Base-by-base conservation (phyloP, 2,888 invertebrate genomes). In the Electrophaes corylata region DNA sequence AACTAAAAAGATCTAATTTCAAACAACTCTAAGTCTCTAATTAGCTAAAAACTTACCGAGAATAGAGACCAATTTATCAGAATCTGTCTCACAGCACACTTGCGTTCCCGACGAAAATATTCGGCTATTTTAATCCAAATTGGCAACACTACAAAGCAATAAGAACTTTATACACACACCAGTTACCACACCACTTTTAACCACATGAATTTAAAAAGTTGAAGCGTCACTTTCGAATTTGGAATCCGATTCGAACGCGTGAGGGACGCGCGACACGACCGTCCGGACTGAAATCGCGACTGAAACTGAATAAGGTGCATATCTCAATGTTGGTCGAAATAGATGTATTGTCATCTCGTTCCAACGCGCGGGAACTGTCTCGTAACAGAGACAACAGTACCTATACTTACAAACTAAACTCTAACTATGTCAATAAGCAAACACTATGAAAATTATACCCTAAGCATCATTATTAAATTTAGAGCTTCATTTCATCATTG, bases 91-190 rank as follows among this genome's bases (percentile, higher is more conserved):
- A 5, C 43, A 26, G 23, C 41, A 41, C 14, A 70, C 67, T 67
- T 62, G 62, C 70, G 78, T 71, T 78, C 76, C 72, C 77, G 78
- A 72, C 75, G 63, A 75, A 79, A 80, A 80, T 78, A 79, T 75
- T 71, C 76, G 64, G 74, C 75, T 81, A 81, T 81, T 81, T 79
- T 70, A 59, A 78, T 75, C 79, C 68, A 66, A 71, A 74, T 67
- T 78, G 69, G 69, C 72, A 70, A 70, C 65, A 52, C 64, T 58
- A 70, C 71, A 69, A 73, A 73, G 69, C 73, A 67, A 55, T 46
- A 29, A 48, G 46, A 60, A 53, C 58, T 60, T 48, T 49, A 49
- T 44, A 39, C 55, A 49, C 57, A 41, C 52, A 41, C 54, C 11
- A n/a, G 41, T 48, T 43, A 40, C 16, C 40, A 40, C 49, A 55